Conservation (phyloP, 2,797 vertebrate genomes). For the Simalia tracyae region DNA sequence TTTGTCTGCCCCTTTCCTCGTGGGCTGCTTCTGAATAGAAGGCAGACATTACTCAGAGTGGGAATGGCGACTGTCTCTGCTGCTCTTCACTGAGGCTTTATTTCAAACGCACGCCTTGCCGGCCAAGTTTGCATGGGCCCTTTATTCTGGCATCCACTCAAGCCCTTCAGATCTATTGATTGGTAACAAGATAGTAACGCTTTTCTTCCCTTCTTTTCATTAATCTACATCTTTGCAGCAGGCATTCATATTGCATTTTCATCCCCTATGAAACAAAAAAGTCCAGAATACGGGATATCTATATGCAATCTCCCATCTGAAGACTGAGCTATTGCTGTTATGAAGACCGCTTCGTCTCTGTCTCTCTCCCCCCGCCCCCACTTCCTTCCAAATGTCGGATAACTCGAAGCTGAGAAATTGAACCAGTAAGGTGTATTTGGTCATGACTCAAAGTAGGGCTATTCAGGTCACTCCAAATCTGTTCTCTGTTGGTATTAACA, state of each 20-base stretch:
- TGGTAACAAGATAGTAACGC: slow-evolving; percentile 43
- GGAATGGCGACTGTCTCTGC: slow-evolving; percentile 81
- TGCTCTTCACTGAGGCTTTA: slow-evolving; percentile 75
- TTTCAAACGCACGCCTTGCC: slow-evolving; percentile 75
- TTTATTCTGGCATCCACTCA: slow-evolving; percentile 48
- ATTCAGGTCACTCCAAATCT: background rate
- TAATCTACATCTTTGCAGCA: slow-evolving; percentile 37
- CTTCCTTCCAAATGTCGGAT: background rate
- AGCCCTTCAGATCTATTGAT: slow-evolving; percentile 46
- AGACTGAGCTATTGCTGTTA: background rate
- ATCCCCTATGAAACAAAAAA: background rate
- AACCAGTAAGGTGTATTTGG: background rate
- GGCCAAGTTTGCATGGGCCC: slow-evolving; percentile 54
- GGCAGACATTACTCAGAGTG: slow-evolving; percentile 87
- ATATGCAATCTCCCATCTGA: slow-evolving; percentile 17
- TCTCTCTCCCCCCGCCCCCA: too few relatives aligned
- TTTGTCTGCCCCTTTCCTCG: slow-evolving; percentile 78
- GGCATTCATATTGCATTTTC: background rate
- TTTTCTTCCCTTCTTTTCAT: background rate
- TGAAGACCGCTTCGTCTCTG: background rate
- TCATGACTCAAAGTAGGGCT: background rate
- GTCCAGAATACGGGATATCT: background rate
- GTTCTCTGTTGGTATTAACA: background rate
- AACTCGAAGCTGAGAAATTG: background rate
- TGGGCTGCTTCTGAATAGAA: slow-evolving; percentile 76